These are phyloP conservation scores for Orestias chungarensis DNA, from an alignment of 2,797 vertebrate genomes.

Conservation along the genomic window DNA sequence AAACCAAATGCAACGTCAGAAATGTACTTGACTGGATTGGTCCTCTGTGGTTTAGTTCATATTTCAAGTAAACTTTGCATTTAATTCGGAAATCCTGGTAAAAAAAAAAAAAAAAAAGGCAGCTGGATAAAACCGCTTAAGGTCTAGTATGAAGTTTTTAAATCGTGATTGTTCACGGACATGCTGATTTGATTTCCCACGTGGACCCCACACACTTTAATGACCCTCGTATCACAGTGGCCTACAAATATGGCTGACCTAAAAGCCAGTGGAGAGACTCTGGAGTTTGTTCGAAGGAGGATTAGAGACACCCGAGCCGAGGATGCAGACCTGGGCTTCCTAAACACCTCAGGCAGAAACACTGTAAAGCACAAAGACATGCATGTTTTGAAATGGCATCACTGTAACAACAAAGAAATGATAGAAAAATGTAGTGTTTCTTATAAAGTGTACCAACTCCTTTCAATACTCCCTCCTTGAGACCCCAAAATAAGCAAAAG, in stretches of 20 bases:
- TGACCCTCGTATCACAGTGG: neutral
- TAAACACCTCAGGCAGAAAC: too few relatives aligned
- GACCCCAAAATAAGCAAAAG: too few relatives aligned
- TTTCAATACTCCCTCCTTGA: too few relatives aligned
- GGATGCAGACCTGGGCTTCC: neutral
- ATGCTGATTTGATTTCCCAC: neutral
- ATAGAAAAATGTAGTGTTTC: too few relatives aligned
- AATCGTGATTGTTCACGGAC: neutral
- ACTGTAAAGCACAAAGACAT: too few relatives aligned
- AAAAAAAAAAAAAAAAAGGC: neutral
- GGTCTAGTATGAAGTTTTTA: neutral
- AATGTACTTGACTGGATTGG: neutral
- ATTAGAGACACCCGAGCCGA: neutral
- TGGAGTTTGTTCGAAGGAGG: neutral
- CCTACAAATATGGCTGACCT: neutral
- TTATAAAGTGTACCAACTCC: too few relatives aligned
- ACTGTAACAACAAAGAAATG: too few relatives aligned
- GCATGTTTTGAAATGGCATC: neutral
- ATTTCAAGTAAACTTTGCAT: neutral
- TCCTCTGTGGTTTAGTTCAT: neutral
- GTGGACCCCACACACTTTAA: neutral
- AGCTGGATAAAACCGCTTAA: neutral
- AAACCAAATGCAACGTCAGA: neutral
- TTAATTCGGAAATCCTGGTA: neutral
- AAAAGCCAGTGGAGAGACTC: neutral